phyloP scores from a whole-genome alignment of 2,888 invertebrate genomes.

The Boloria selene region DNA sequence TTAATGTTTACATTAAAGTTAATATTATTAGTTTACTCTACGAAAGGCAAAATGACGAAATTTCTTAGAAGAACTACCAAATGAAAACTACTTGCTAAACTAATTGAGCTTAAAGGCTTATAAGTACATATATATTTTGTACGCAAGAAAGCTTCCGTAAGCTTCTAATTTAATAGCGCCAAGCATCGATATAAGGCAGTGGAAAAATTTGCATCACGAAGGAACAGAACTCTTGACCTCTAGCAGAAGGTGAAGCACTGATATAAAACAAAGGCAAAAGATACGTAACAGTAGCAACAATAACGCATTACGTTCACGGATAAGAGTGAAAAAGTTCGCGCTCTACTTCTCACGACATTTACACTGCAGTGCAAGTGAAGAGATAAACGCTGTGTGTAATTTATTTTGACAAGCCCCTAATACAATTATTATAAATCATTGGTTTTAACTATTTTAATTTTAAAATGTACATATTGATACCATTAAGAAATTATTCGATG shows the following conservation, averaged over 20 bases:
- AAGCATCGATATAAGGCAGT: too few species aligned
- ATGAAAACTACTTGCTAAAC: too few species aligned
- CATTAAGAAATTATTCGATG: too few species aligned
- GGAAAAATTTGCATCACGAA: neutral
- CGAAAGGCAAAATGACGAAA: too few species aligned
- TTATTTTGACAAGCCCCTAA: neutral
- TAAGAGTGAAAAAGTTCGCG: slow-evolving; percentile 71
- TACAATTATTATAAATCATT: neutral
- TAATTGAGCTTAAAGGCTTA: too few species aligned
- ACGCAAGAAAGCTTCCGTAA: too few species aligned
- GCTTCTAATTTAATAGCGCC: too few species aligned
- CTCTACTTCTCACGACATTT: slow-evolving; percentile 69
- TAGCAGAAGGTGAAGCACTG: neutral
- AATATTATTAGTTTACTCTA: too few species aligned
- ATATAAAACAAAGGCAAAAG: neutral
- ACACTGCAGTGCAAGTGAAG: slow-evolving; percentile 37
- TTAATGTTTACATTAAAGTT: too few species aligned
- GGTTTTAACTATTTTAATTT: neutral
- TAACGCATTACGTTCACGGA: slow-evolving; percentile 45
- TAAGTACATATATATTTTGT: too few species aligned
- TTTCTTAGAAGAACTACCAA: too few species aligned
- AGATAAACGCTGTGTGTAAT: slow-evolving; percentile 22
- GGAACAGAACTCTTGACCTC: neutral
- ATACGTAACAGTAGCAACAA: slow-evolving; percentile 38
- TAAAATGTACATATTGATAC: too few species aligned